Percentiles rank a stretch among this genome's conserved stretches.
Conservation (phyloP, 2,797 vertebrate species). For the Lagodon rhomboides region DNA sequence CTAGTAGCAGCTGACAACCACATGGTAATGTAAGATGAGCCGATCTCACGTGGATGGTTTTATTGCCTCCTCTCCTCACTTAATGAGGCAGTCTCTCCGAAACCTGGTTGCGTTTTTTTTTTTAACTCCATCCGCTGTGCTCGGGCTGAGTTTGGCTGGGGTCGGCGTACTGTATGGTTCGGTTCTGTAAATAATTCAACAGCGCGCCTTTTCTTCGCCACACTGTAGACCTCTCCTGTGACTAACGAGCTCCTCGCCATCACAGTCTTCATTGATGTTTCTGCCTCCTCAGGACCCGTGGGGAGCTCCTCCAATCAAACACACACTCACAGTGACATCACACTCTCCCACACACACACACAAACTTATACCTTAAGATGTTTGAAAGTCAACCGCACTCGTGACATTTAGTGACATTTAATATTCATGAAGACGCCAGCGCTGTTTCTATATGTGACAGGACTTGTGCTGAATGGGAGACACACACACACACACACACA, state of each 20-base stretch:
- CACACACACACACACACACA: conserved; percentile 16
- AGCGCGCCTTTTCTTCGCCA: conserved; percentile 9
- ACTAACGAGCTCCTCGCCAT: conserved; percentile 61
- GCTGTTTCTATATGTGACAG: conserved; percentile 38
- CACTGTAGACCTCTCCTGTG: background rate
- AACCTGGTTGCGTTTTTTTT: background rate
- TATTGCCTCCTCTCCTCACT: background rate
- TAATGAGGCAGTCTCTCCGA: background rate
- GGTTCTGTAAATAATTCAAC: conserved; percentile 53
- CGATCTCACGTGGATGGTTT: background rate
- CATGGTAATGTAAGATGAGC: background rate
- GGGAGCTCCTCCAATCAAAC: conserved; percentile 34
- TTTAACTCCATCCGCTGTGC: background rate
- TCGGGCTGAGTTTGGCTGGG: background rate
- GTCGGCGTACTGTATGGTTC: conserved; percentile 10
- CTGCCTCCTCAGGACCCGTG: conserved; percentile 19
- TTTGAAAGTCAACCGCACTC: conserved; percentile 68
- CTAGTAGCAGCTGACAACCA: background rate
- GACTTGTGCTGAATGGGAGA: conserved; percentile 43
- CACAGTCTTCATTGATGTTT: conserved; percentile 44
- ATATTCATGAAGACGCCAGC: conserved; percentile 70
- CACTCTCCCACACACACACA: background rate
- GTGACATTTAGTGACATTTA: conserved; percentile 74
- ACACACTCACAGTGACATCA: conserved; percentile 9
- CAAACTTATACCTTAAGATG: conserved; percentile 38